A percentile compares a stretch with the other conserved stretches of the same genome.
Conservation (phyloP, 1,140 invertebrate species). For the Trigoniulus corallinus region DNA sequence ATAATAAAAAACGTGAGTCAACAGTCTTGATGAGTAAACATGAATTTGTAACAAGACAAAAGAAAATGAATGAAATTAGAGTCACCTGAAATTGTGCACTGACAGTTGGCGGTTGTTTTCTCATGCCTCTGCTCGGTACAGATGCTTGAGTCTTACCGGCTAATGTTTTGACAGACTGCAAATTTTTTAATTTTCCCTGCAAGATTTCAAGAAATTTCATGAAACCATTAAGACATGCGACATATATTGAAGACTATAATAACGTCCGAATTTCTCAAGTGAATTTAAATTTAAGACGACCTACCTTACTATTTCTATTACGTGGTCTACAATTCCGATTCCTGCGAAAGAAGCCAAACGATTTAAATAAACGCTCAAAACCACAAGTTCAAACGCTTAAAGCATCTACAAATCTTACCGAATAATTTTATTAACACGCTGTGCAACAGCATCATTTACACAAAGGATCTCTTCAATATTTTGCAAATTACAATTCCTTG, state of each 20-base stretch:
- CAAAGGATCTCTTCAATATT: background rate
- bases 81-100: constrained; percentile 9
- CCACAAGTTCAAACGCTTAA: background rate
- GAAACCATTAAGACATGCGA: too few relatives aligned
- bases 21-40: background rate
- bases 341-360: background rate
- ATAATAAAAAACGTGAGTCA: background rate
- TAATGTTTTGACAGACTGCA: constrained; percentile 75
- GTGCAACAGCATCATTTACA: constrained; percentile 13
- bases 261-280: too few relatives aligned
- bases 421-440: constrained; percentile 15
- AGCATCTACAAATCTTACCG: constrained; percentile 13
- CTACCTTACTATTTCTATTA: background rate
- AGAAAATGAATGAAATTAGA: background rate
- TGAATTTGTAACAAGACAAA: constrained; percentile 1
- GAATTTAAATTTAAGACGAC: background rate
- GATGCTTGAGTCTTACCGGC: constrained; percentile 29
- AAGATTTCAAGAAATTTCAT: too few relatives aligned
- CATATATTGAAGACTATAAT: too few relatives aligned
- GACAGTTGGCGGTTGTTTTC: constrained; percentile 14
- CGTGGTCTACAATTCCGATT: background rate
- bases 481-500: background rate
- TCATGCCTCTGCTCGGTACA: constrained; percentile 7
- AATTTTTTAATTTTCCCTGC: constrained; percentile 48
- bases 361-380: background rate